Evolutionary conservation across 2,113 vertebrate species (phyloP).

Genomic region (Hystrix cristata): DNA sequence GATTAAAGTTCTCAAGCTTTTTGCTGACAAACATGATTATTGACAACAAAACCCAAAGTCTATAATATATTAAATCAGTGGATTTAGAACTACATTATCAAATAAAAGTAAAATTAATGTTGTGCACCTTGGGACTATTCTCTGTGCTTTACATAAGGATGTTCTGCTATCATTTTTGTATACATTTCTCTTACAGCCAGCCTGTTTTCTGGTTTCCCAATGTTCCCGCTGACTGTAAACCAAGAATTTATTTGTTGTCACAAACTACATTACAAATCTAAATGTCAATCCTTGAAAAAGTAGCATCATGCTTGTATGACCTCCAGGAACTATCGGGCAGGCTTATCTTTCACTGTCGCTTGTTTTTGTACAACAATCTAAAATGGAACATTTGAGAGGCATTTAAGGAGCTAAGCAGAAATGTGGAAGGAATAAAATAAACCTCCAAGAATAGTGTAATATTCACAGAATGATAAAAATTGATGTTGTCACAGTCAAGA

Average conservation of each 20-base stretch:
- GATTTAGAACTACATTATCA: background rate
- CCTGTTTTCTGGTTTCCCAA: background rate
- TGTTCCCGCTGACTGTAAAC: background rate
- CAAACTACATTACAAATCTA: accelerated
- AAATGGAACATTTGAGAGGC: background rate
- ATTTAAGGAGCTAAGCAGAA: background rate
- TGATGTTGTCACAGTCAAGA: background rate
- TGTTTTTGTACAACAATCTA: background rate
- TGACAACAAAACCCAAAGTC: background rate
- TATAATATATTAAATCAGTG: background rate
- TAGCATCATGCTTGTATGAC: background rate
- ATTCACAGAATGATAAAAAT: background rate
- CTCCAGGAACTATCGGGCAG: background rate
- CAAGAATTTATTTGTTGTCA: background rate
- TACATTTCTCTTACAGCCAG: background rate
- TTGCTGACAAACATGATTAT: background rate
- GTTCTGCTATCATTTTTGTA: background rate
- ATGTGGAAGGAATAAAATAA: background rate
- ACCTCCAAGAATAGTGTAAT: background rate
- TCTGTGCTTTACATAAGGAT: background rate
- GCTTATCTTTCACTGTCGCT: background rate
- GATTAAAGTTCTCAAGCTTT: background rate
- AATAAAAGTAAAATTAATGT: background rate
- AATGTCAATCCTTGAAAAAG: background rate
- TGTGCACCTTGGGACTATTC: background rate